Evolutionary conservation across 2,888 invertebrate species (phyloP).

Genomic region (Drosophila diplacantha): DNA sequence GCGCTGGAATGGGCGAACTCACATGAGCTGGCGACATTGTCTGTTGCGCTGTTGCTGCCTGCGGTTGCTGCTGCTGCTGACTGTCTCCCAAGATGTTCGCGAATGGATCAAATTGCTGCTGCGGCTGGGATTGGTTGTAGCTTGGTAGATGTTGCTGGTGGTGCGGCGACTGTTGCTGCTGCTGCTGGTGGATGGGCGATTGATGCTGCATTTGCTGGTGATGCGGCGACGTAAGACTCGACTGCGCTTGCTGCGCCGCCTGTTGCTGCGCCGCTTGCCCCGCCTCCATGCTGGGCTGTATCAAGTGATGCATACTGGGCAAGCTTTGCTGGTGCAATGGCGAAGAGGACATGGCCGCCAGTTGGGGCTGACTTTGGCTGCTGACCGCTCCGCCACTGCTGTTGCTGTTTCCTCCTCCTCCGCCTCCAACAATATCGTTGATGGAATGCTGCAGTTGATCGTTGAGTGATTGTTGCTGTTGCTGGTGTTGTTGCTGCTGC

Average conservation of each 20-base stretch:
- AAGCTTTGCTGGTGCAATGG: slow-evolving; percentile 67
- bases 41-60: slow-evolving; percentile 40
- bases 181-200: slow-evolving; percentile 70
- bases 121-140: slow-evolving; percentile 52
- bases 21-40: slow-evolving; percentile 58
- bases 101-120: slow-evolving; percentile 66
- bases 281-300: slow-evolving; percentile 40
- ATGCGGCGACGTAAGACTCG: slow-evolving; percentile 33
- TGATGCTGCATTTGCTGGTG: slow-evolving; percentile 70
- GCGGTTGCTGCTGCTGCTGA: slow-evolving; percentile 11
- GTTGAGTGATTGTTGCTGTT: slow-evolving; percentile 76
- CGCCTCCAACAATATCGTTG: slow-evolving; percentile 76
- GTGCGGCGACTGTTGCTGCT: slow-evolving; percentile 68
- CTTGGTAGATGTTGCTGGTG: slow-evolving; percentile 72
- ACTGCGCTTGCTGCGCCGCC: slow-evolving; percentile 49
- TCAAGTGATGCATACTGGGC: slow-evolving; percentile 67
- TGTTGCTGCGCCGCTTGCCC: slow-evolving; percentile 37
- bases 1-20: slow-evolving; percentile 52
- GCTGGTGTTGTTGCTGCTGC: slow-evolving; percentile 75
- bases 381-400: slow-evolving; percentile 69
- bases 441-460: slow-evolving; percentile 78
- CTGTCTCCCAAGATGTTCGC: slow-evolving; percentile 60
- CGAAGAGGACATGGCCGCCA: slow-evolving; percentile 53
- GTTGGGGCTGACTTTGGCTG: slow-evolving; percentile 76
- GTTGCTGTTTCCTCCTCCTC: slow-evolving; percentile 74